Conservation (phyloP, 2,797 vertebrate species). For the Oreortyx pictus region DNA sequence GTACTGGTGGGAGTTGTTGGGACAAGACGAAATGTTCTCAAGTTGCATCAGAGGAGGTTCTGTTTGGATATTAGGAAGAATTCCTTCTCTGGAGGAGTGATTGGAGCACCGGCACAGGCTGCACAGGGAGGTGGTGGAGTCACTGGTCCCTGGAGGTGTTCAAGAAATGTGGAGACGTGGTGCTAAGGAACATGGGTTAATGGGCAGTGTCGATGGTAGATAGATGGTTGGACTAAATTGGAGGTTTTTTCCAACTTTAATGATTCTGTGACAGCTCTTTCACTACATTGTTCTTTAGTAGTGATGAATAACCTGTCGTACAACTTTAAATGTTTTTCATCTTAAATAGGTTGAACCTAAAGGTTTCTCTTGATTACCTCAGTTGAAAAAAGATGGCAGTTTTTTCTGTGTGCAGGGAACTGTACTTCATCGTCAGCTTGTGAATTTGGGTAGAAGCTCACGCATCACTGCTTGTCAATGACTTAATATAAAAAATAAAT, state of each 20-base stretch:
- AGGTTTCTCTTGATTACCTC: neutral
- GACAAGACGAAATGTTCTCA: no score
- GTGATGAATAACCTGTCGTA: accelerated
- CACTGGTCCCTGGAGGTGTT: no score
- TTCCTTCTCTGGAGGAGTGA: no score
- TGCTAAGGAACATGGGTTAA: no score
- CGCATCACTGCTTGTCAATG: neutral
- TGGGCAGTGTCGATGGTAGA: no score
- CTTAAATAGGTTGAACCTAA: neutral
- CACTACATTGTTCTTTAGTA: accelerated
- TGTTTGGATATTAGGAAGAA: no score
- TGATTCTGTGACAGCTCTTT: neutral
- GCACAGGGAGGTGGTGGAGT: no score
- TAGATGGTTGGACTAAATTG: no score
- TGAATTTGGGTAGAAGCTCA: neutral
- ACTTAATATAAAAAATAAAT: neutral
- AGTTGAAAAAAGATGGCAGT: neutral
- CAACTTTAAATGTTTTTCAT: neutral
- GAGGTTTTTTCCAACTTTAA: no score
- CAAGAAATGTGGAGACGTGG: no score
- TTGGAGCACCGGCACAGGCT: no score
- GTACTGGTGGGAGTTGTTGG: neutral
- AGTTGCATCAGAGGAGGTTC: no score
- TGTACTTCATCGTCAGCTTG: neutral
- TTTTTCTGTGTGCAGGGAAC: neutral